Conservation (phyloP, 2,113 vertebrate genomes). For the Tychaedon coryphoeus region DNA sequence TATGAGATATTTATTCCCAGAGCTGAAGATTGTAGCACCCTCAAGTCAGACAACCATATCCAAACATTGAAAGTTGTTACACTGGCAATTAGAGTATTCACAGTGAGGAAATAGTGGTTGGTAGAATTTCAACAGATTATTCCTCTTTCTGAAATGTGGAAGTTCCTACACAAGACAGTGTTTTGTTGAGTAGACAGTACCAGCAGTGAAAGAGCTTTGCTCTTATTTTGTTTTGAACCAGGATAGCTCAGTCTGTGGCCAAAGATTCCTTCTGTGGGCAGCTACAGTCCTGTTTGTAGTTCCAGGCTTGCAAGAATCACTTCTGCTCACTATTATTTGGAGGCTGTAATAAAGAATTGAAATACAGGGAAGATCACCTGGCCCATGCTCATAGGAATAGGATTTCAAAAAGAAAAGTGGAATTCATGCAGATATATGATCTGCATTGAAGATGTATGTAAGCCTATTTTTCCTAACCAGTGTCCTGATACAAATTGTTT, state of each 20-base stretch:
- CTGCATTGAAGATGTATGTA: not conserved
- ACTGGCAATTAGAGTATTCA: not conserved
- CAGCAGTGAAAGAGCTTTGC: not conserved
- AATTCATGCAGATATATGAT: not conserved
- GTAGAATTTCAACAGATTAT: not conserved
- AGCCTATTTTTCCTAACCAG: not conserved
- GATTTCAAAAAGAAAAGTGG: not conserved
- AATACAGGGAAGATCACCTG: not conserved
- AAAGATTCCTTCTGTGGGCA: not conserved
- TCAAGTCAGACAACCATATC: not conserved
- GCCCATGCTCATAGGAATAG: accelerated
- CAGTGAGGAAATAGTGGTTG: not conserved
- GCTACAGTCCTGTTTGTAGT: not conserved
- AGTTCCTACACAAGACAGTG: accelerated
- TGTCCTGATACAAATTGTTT: not conserved
- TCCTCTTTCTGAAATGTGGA: not conserved
- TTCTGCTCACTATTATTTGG: accelerated
- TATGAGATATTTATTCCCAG: not conserved
- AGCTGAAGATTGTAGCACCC: not conserved
- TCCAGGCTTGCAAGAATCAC: not conserved
- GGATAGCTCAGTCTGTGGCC: not conserved
- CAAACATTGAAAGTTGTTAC: not conserved
- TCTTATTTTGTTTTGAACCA: not conserved
- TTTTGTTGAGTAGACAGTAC: not conserved
- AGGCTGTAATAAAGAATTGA: not conserved